Base-by-base conservation (phyloP, 1,140 invertebrate genomes). In the Drosophila simulans region DNA sequence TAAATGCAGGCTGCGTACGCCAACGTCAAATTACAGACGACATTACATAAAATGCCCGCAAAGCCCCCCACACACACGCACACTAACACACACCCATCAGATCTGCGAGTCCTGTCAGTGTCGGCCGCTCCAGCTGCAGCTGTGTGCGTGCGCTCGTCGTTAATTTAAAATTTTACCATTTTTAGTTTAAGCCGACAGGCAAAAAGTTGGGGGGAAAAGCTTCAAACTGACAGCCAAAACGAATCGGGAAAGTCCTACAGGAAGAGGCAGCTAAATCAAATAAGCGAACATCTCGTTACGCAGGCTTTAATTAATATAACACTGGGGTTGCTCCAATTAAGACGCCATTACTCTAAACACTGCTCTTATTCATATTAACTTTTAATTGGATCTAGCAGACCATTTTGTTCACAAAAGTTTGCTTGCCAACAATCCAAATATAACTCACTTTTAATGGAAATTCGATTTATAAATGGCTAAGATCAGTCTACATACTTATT, bases 11-110 rank as follows among this genome's bases (percentile, higher is more conserved):
- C 60, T 70, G 81, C 74, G 81, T 85, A 59, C 62, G 73, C 63
- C 82, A 74, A 78, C 82, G 68, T 78, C 77, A 85, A 86, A 85
- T 86, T 78, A 85, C 82, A 75, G 78, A 75, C 63, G 64, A 86
- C 78, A 82, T 85, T 88, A 88, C 71, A 86, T 82, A 59, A 88
- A 88, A 88, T 71, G 48, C 42, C 69, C 52, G 22, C 72, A 80
- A 69, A 76, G 34, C 31, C 65, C 39, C 55, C 63, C 45, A 54
- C 59, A 45, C 59, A 45, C 15, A 11, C 35, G 25, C 27, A 51
- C 40, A 69, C 64, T 51, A 59, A 49, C 60, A 46, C n/a, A 20
- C 37, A 43, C 42, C n/a, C 40, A 71, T 45, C 56, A 54, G 37
- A 56, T 55, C 46, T 17, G 59, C 3, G 49, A 71, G 34, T 43